Evolutionary conservation across 2,113 vertebrate genomes (phyloP), one percentile per base, ranked within the genome.

Genomic region (Clarias batrachus): DNA sequence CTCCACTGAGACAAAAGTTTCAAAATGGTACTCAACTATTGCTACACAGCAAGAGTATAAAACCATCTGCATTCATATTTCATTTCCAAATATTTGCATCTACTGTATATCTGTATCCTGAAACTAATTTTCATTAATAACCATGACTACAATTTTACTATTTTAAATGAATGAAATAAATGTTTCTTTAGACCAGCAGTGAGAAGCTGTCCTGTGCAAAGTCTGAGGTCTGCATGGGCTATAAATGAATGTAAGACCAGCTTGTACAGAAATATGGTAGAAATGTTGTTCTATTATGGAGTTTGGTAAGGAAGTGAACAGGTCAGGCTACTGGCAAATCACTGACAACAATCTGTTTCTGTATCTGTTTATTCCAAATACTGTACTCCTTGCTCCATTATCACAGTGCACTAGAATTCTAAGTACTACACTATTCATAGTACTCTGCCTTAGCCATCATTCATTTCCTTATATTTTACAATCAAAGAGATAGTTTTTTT

Each of bases 1-100:
- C 65, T 66, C 33, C 12, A 60, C 78, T 27, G 54, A 80, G 66
- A 81, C 78, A 73, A 81, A 73, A 81, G 68, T 79, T 48, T 66
- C 25, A 25, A 25, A 70, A 66, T 33, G 52, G 52, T n/a, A 54
- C 14, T 17, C n/a, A 54, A 52, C 73, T 54, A 76, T 57, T 78
- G n/a, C 52, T 21, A 10, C 71, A 48, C 71, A 73, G 71, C 23
- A 73, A 19, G 37, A 73, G 71, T 48, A 48, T 23, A 73, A 41
- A 73, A 73, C 19, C 48, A 23, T 73, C 48, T 48, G 48, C 48
- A 48, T 48, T 48, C 48, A 48, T 9, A 8, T 48, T 48, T 8
- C 7, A 48, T 48, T 48, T 48, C 48, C 48, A 48, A 48, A 21
- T 23, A 48, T 48, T 21, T 48, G 23, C 21, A n/a, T 76, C 41